Conservation (phyloP, 2,888 invertebrate species). For the Margaritifera margaritifera region DNA sequence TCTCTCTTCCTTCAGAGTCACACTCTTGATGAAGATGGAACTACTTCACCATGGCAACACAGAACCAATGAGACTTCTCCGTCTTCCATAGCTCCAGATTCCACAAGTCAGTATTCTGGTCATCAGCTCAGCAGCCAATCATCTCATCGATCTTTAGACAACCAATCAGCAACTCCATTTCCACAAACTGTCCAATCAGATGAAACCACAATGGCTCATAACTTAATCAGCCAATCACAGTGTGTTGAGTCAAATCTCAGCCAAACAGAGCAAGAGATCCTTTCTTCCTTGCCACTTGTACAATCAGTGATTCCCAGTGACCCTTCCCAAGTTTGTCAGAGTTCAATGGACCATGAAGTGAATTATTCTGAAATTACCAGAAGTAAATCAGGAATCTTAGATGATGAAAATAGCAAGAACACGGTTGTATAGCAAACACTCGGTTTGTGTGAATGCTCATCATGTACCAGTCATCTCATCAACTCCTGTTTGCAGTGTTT, state of each 20-base stretch:
- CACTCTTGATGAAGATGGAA: not conserved
- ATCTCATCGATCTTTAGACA: conserved; percentile 10
- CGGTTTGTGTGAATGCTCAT: too few relatives aligned
- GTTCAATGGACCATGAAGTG: too few relatives aligned
- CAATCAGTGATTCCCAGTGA: too few relatives aligned
- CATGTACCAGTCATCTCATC: too few relatives aligned
- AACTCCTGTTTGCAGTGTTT: too few relatives aligned
- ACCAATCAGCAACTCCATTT: conserved; percentile 33
- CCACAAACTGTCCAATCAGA: conserved; percentile 41
- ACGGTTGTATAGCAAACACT: conserved; percentile 17
- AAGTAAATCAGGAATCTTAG: conserved; percentile 26
- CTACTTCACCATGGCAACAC: conserved; percentile 42
- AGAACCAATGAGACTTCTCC: conserved; percentile 32
- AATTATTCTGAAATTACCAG: conserved; percentile 4
- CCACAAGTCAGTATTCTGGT: conserved; percentile 10
- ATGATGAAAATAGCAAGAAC: conserved; percentile 24
- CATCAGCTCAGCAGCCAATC: conserved; percentile 7
- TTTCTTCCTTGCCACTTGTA: too few relatives aligned
- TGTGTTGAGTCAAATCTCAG: conserved; percentile 11
- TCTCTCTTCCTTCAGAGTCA: too few relatives aligned
- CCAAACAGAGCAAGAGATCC: conserved; percentile 3
- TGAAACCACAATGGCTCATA: conserved; percentile 10
- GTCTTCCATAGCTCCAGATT: conserved; percentile 24
- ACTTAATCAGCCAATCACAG: conserved; percentile 7
- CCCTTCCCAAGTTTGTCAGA: too few relatives aligned